A percentile compares a stretch with the other conserved stretches of the same genome.
These are phyloP conservation scores for Hirtodrosophila cameraria DNA, from an alignment of 2,888 invertebrate species.

Conservation along the genomic window DNA sequence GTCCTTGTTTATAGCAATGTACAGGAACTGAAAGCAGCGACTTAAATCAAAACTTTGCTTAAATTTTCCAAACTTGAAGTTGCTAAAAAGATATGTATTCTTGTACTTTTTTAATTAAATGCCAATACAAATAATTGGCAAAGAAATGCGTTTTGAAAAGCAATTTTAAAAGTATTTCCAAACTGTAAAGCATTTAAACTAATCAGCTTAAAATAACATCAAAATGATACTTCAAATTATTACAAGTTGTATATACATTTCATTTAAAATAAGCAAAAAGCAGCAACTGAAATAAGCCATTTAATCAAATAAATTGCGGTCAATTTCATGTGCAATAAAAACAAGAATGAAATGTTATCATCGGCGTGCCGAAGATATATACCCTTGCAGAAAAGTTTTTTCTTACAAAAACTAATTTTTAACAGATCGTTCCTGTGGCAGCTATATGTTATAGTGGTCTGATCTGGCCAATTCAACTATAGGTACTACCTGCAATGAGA, in stretches of 20 bases:
- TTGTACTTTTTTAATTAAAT: slow-evolving; percentile 25
- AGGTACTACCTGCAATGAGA: too few relatives aligned
- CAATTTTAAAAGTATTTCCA: slow-evolving; percentile 2
- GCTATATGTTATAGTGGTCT: too few relatives aligned
- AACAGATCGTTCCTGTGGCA: too few relatives aligned
- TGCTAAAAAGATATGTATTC: slow-evolving; percentile 1
- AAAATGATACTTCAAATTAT: slow-evolving; percentile 13
- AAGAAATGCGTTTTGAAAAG: background rate
- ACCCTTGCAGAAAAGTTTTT: too few relatives aligned
- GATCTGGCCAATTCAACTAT: too few relatives aligned
- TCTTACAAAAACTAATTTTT: too few relatives aligned
- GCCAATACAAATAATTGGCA: slow-evolving; percentile 30
- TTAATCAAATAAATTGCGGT: slow-evolving; percentile 51
- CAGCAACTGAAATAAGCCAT: slow-evolving; percentile 37
- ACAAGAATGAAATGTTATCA: too few relatives aligned
- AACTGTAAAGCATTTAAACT: slow-evolving; percentile 20
- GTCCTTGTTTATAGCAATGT: slow-evolving; percentile 34
- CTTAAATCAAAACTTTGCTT: slow-evolving; percentile 27
- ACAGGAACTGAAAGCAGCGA: background rate
- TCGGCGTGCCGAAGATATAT: too few relatives aligned
- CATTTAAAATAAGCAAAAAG: too few relatives aligned
- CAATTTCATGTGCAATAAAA: slow-evolving; percentile 44
- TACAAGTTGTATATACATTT: too few relatives aligned
- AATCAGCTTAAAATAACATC: slow-evolving; percentile 23
- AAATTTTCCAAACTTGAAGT: slow-evolving; percentile 48